Evolutionary conservation across 2,113 vertebrate species (phyloP).

Genomic region (Isurus oxyrinchus): DNA sequence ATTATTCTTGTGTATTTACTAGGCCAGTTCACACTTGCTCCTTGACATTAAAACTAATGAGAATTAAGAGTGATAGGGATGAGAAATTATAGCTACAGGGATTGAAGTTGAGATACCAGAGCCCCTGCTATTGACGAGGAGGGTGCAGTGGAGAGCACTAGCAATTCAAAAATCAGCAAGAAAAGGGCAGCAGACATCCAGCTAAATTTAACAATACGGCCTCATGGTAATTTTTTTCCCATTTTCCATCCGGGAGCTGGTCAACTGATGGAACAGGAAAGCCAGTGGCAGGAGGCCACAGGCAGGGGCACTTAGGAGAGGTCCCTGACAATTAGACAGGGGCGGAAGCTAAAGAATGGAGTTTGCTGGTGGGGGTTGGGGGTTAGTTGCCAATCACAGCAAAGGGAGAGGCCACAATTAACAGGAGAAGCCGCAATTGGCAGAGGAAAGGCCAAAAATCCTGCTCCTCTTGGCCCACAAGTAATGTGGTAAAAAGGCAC

Average conservation of each 20-base stretch:
- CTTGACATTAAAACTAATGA: background rate
- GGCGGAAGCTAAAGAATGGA: background rate
- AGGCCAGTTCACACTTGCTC: background rate
- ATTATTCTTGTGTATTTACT: background rate
- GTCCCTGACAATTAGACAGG: background rate
- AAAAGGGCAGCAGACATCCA: background rate
- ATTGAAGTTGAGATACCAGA: too few relatives aligned
- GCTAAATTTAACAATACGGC: background rate
- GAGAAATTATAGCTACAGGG: too few relatives aligned
- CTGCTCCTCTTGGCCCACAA: background rate
- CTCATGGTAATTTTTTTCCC: background rate
- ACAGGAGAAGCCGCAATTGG: background rate
- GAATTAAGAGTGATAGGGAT: too few relatives aligned
- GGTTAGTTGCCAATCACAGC: too few relatives aligned
- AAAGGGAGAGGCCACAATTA: too few relatives aligned
- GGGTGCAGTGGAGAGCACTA: background rate
- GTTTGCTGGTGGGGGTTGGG: too few relatives aligned
- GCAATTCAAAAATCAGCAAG: background rate
- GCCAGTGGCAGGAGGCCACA: background rate
- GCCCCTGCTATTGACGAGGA: background rate
- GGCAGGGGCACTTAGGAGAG: background rate
- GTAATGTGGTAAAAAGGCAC: background rate
- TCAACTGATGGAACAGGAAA: background rate
- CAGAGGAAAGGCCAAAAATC: background rate
- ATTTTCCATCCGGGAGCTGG: too few relatives aligned